Evolutionary conservation across 2,113 vertebrate genomes (phyloP).

Genomic region (Acinonyx jubatus): DNA sequence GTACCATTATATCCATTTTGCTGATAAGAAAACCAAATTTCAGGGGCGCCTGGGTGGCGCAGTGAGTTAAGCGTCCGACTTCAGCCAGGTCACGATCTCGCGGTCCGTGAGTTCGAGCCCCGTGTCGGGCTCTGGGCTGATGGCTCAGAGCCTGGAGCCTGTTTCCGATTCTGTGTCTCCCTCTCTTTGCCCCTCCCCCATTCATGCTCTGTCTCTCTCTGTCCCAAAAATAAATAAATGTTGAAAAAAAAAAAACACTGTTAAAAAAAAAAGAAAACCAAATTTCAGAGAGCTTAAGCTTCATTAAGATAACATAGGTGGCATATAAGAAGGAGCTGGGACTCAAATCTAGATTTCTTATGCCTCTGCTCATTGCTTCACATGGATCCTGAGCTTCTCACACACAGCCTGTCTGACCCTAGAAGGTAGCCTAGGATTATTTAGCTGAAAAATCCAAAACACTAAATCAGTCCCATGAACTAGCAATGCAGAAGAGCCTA

Average conservation of each 20-base stretch:
- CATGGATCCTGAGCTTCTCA: neutral
- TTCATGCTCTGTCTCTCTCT: no score
- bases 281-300: neutral
- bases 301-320: neutral
- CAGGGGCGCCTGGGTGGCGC: no score
- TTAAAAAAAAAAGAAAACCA: neutral
- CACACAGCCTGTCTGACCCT: neutral
- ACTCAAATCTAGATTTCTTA: neutral
- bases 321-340: neutral
- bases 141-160: no score
- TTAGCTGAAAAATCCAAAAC: neutral
- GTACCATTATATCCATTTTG: neutral
- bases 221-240: no score
- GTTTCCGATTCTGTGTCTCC: no score
- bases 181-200: no score
- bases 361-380: neutral
- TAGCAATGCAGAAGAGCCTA: neutral
- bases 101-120: no score
- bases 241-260: no score
- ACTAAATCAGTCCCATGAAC: neutral
- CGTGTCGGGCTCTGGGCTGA: no score
- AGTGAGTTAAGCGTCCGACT: no score
- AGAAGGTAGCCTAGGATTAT: neutral
- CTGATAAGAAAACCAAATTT: conserved; percentile 30
- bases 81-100: no score